Percentiles rank a stretch among this genome's conserved stretches.
Evolutionary conservation across 2,797 vertebrate species (phyloP).

Genomic region (Melopsittacus undulatus): DNA sequence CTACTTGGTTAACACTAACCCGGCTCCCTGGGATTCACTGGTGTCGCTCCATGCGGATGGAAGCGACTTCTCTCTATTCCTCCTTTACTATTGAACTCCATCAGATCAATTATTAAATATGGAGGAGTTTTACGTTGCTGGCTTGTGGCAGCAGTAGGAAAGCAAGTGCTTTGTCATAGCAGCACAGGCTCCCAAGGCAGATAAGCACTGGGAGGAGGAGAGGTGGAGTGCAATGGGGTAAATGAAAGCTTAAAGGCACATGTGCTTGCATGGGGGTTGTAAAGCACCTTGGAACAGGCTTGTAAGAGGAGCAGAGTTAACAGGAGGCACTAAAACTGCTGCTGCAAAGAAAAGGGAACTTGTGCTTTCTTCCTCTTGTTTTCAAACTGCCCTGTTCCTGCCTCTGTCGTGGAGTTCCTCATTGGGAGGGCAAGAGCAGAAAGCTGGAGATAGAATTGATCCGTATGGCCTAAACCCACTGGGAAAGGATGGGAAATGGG

Average conservation of each 20-base stretch:
- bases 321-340: background rate
- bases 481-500: background rate
- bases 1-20: background rate
- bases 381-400: background rate
- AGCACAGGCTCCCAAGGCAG: constrained; percentile 17
- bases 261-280: background rate
- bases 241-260: background rate
- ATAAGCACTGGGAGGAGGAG: background rate
- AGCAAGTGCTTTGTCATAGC: constrained; percentile 47
- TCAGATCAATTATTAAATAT: constrained; percentile 35
- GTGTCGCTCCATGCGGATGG: background rate
- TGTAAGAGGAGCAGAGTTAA: background rate
- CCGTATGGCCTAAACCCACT: background rate
- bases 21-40: background rate
- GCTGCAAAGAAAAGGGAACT: background rate
- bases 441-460: background rate
- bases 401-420: background rate
- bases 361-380: background rate
- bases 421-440: constrained; percentile 7
- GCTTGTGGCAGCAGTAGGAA: background rate
- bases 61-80: background rate
- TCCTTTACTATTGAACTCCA: background rate
- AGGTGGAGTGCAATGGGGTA: background rate
- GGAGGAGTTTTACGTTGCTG: background rate
- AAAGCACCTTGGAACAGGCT: background rate